Evolutionary conservation across 2,113 vertebrate species (phyloP).

Genomic region (Neogobius melanostomus): DNA sequence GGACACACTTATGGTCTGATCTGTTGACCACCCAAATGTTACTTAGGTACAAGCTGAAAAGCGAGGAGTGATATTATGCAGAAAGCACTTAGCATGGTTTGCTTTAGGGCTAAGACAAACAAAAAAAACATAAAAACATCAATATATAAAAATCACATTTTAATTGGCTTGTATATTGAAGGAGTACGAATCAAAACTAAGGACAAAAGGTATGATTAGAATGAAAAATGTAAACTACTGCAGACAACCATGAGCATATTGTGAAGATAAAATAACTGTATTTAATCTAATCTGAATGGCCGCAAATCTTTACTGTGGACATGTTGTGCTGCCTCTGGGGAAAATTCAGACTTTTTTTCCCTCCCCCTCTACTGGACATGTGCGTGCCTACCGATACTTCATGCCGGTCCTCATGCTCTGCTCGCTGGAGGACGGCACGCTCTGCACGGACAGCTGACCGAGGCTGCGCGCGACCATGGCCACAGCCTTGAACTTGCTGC

Average conservation of each 20-base stretch:
- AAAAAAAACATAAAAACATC: no score
- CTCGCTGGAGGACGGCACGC: slow-evolving; percentile 78
- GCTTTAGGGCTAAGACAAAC: no score
- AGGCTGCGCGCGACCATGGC: slow-evolving; percentile 95
- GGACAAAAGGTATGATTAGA: no score
- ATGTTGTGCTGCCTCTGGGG: no score
- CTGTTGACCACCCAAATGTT: background rate
- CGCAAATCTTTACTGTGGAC: no score
- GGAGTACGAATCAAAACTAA: no score
- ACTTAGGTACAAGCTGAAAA: background rate
- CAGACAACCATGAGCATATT: no score
- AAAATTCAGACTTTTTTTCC: background rate
- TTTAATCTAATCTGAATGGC: no score
- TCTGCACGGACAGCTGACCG: slow-evolving; percentile 91
- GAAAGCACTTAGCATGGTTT: background rate
- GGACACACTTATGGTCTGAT: background rate
- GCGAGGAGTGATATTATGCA: background rate
- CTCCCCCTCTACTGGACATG: background rate
- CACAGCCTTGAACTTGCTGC: slow-evolving; percentile 89
- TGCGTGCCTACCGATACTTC: slow-evolving; percentile 87
- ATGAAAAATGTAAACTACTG: no score
- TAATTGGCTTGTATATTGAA: no score
- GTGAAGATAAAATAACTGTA: no score
- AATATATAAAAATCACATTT: no score
- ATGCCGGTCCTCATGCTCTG: slow-evolving; percentile 87